Evolutionary conservation across 2,888 invertebrate genomes (phyloP).

Genomic region (Vesta saturnalis): DNA sequence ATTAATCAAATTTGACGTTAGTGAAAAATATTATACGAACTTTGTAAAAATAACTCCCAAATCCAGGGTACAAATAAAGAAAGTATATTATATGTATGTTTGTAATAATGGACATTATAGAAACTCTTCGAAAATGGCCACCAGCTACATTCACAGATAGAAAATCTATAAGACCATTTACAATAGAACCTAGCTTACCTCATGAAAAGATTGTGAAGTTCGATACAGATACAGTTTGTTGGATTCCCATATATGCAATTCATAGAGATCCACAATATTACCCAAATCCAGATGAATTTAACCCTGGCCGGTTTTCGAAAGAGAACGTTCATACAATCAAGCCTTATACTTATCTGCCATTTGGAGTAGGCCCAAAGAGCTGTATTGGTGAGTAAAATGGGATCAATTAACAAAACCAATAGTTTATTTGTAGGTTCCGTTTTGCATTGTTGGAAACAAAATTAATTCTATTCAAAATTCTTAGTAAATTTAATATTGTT

Average conservation of each 20-base stretch:
- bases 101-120: too few relatives aligned
- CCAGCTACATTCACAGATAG: slow-evolving; percentile 63
- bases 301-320: slow-evolving; percentile 65
- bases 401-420: background rate
- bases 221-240: slow-evolving; percentile 49
- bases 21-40: too few relatives aligned
- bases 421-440: too few relatives aligned
- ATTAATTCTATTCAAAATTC: slow-evolving; percentile 56
- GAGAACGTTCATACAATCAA: slow-evolving; percentile 64
- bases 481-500: slow-evolving; percentile 58
- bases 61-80: too few relatives aligned
- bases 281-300: slow-evolving; percentile 65
- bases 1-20: too few relatives aligned
- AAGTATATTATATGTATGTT: too few relatives aligned
- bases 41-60: too few relatives aligned
- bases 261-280: slow-evolving; percentile 66
- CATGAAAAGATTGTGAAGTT: slow-evolving; percentile 32
- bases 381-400: slow-evolving; percentile 51
- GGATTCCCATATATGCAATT: slow-evolving; percentile 51
- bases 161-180: slow-evolving; percentile 52
- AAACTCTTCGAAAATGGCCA: slow-evolving; percentile 64
- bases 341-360: slow-evolving; percentile 64
- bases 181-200: background rate
- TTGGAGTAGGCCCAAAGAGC: slow-evolving; percentile 61
- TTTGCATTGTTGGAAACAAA: slow-evolving; percentile 63